A percentile compares a stretch with the other conserved stretches of the same genome.
Conservation (phyloP, 2,888 invertebrate genomes). For the Elmis aenea region DNA sequence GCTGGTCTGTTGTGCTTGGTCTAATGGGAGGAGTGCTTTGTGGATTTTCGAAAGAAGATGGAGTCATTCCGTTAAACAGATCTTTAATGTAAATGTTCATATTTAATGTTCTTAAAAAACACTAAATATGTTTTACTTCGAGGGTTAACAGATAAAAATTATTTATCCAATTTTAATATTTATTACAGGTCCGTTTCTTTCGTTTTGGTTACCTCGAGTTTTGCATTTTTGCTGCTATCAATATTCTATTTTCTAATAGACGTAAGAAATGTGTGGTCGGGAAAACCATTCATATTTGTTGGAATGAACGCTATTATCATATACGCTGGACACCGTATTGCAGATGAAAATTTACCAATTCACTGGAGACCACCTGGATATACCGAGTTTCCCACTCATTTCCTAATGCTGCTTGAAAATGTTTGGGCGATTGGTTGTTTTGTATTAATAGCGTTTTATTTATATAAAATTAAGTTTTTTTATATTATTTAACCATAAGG, state of each 20-base stretch:
- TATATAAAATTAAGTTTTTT: constrained; percentile 71
- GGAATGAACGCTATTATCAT: constrained; percentile 90
- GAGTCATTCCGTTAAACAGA: constrained; percentile 87
- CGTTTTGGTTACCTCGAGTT: constrained; percentile 73
- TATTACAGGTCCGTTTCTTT: constrained; percentile 81
- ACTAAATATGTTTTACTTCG: no score
- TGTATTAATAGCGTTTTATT: constrained; percentile 72
- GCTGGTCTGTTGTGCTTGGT: constrained; percentile 66
- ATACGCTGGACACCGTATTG: constrained; percentile 80
- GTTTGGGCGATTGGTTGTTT: constrained; percentile 82
- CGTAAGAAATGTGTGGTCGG: constrained; percentile 68
- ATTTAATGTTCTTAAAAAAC: no score
- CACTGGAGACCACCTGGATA: constrained; percentile 54
- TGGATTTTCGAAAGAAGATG: constrained; percentile 68
- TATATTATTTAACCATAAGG: constrained; percentile 60
- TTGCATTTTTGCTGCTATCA: constrained; percentile 70
- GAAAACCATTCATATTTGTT: constrained; percentile 84
- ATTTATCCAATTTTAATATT: no score
- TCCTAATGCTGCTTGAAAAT: constrained; percentile 64
- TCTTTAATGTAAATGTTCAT: no score
- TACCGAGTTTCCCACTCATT: constrained; percentile 52
- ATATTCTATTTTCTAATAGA: constrained; percentile 77
- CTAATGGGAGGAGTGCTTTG: constrained; percentile 67
- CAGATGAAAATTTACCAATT: constrained; percentile 75
- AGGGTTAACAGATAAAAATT: background rate